These are phyloP conservation scores for Paratrypauchen microcephalus DNA, from an alignment of 2,797 vertebrate genomes.

Conservation along the genomic window DNA sequence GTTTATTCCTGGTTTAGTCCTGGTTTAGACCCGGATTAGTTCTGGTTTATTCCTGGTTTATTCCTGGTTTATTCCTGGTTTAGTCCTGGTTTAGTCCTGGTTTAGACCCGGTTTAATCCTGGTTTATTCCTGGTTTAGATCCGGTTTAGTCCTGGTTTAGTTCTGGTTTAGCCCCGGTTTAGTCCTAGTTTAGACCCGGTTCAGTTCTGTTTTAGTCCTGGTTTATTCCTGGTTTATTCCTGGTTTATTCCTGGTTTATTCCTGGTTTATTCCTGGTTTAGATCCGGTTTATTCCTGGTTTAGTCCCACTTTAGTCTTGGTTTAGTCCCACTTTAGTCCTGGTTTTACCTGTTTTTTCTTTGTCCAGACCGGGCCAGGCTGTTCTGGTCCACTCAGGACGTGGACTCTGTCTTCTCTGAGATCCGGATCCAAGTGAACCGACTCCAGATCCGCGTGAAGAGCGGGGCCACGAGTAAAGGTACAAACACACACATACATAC, in stretches of 20 bases:
- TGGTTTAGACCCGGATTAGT: not conserved
- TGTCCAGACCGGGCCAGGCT: constrained; percentile 78
- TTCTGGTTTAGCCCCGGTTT: constrained; percentile 18
- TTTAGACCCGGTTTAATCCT: not conserved
- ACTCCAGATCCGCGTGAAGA: constrained; percentile 82
- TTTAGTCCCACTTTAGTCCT: not conserved
- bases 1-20: too few relatives aligned
- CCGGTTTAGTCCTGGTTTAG: not conserved
- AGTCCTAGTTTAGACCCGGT: constrained; percentile 67
- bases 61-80: not conserved
- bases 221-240: not conserved
- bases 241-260: too few relatives aligned
- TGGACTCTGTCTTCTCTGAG: constrained; percentile 80
- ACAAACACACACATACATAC: not conserved
- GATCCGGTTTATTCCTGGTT: constrained; percentile 74
- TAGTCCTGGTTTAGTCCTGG: not conserved
- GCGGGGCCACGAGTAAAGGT: constrained; percentile 86
- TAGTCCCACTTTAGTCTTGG: not conserved
- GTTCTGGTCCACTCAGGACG: constrained; percentile 82
- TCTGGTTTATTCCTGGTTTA: constrained; percentile 71
- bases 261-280: not conserved
- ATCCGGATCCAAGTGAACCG: constrained; percentile 71
- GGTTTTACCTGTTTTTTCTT: not conserved
- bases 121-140: too few relatives aligned
- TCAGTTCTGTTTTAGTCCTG: not conserved